phyloP scores from a whole-genome alignment of 2,797 vertebrate species.

The Tachyglossus aculeatus region DNA sequence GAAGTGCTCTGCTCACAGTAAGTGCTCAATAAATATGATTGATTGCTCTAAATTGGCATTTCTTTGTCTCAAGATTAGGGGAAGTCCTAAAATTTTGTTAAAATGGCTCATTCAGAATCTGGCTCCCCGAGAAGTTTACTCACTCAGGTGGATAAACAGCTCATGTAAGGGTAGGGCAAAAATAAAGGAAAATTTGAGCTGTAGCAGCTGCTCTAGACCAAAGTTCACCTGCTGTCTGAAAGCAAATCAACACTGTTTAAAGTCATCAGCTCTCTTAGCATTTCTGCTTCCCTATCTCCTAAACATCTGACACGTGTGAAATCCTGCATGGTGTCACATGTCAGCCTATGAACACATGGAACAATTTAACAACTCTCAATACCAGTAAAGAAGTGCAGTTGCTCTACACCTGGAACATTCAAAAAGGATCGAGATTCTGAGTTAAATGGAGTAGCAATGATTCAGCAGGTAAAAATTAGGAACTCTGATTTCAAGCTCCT shows the following conservation, averaged over 20 bases:
- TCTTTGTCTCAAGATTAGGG: not conserved
- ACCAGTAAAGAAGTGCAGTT: constrained; percentile 35
- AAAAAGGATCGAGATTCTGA: not conserved
- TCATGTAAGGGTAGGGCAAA: constrained; percentile 17
- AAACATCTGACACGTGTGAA: constrained; percentile 15
- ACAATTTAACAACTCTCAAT: constrained; percentile 35
- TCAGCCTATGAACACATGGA: constrained; percentile 50
- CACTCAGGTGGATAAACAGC: constrained; percentile 18
- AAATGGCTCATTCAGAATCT: not conserved
- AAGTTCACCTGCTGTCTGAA: constrained; percentile 41
- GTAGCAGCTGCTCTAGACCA: constrained; percentile 45
- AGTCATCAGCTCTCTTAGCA: no score
- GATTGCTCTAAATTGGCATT: not conserved
- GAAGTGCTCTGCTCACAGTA: no score
- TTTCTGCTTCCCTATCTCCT: not conserved
- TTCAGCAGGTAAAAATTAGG: not conserved
- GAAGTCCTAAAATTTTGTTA: not conserved
- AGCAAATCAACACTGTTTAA: not conserved
- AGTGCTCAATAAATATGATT: no score
- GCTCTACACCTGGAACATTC: constrained; percentile 22
- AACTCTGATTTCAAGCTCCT: not conserved
- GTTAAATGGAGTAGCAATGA: not conserved
- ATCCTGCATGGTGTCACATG: constrained; percentile 39
- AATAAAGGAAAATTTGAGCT: constrained; percentile 25
- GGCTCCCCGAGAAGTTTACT: not conserved